Conservation (phyloP, 2,113 vertebrate species). For the Arothron firmamentum region DNA sequence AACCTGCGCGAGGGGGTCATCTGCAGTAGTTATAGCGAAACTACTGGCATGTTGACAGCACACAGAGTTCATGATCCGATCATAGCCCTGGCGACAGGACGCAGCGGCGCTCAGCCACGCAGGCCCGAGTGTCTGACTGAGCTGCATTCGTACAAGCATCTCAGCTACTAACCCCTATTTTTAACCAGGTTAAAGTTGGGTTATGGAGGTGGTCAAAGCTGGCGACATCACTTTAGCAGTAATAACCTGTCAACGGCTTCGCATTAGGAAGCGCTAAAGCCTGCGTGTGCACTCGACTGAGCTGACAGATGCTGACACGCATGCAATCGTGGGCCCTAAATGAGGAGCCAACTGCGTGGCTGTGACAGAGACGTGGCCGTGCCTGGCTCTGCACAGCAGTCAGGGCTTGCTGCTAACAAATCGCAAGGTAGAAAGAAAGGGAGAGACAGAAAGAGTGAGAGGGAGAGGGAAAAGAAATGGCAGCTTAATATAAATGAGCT, state of each 20-base stretch:
- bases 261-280: slow-evolving; percentile 64
- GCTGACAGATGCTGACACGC: slow-evolving; percentile 69
- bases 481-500: slow-evolving; percentile 2
- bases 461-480: slow-evolving; percentile 9
- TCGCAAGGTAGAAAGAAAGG: slow-evolving; percentile 34
- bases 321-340: slow-evolving; percentile 64
- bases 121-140: slow-evolving; percentile 26
- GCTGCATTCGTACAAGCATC: slow-evolving; percentile 37
- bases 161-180: slow-evolving; percentile 42
- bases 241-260: slow-evolving; percentile 70
- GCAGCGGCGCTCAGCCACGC: slow-evolving; percentile 27
- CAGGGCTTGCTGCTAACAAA: slow-evolving; percentile 55
- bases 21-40: slow-evolving; percentile 66
- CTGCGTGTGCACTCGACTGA: slow-evolving; percentile 66
- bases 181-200: slow-evolving; percentile 61
- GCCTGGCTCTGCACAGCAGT: slow-evolving; percentile 44
- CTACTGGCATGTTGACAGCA: slow-evolving; percentile 53
- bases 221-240: slow-evolving; percentile 60
- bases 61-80: slow-evolving; percentile 52
- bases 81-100: slow-evolving; percentile 40
- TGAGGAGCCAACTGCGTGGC: slow-evolving; percentile 59
- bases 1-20: slow-evolving; percentile 57
- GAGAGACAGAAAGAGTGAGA: slow-evolving; percentile 12
- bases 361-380: slow-evolving; percentile 64
- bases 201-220: slow-evolving; percentile 62